Percentiles rank a stretch among this genome's conserved stretches.
phyloP scores from a whole-genome alignment of 1,140 invertebrate species.

The Trigoniulus corallinus region DNA sequence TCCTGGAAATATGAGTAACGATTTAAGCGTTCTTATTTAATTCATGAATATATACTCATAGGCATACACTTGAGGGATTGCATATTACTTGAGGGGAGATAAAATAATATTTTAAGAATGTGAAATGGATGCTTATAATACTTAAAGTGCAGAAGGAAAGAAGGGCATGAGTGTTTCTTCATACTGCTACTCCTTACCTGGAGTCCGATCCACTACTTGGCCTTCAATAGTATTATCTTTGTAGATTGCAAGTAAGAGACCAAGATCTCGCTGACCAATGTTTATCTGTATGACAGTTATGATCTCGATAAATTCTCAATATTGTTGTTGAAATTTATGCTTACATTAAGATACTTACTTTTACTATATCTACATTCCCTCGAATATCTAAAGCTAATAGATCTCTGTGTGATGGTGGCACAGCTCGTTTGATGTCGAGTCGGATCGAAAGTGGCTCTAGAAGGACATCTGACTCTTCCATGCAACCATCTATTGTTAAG shows the following conservation, averaged over 20 bases:
- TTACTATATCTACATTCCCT: constrained; percentile 44
- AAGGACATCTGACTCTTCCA: constrained; percentile 57
- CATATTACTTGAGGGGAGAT: too few relatives aligned
- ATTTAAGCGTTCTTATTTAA: too few relatives aligned
- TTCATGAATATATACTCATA: too few relatives aligned
- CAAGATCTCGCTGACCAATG: constrained; percentile 51
- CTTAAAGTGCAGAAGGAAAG: too few relatives aligned
- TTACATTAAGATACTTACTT: constrained; percentile 12
- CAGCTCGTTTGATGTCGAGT: constrained; percentile 49
- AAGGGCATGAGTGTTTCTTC: too few relatives aligned
- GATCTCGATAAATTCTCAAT: not conserved
- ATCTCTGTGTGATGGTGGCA: constrained; percentile 27
- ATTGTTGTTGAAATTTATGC: not conserved
- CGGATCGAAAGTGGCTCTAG: constrained; percentile 53
- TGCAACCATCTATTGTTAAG: constrained; percentile 45
- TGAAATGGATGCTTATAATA: too few relatives aligned
- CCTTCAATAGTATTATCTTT: constrained; percentile 41
- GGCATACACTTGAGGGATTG: too few relatives aligned
- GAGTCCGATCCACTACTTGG: constrained; percentile 21
- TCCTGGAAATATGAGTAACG: too few relatives aligned
- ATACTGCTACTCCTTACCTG: too few relatives aligned
- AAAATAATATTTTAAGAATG: too few relatives aligned
- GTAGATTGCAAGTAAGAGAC: constrained; percentile 46
- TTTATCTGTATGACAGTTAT: constrained; percentile 29
- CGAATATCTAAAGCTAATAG: constrained; percentile 40